These are phyloP conservation scores for Fabriciana adippe DNA, from an alignment of 2,888 invertebrate genomes.

Conservation along the genomic window DNA sequence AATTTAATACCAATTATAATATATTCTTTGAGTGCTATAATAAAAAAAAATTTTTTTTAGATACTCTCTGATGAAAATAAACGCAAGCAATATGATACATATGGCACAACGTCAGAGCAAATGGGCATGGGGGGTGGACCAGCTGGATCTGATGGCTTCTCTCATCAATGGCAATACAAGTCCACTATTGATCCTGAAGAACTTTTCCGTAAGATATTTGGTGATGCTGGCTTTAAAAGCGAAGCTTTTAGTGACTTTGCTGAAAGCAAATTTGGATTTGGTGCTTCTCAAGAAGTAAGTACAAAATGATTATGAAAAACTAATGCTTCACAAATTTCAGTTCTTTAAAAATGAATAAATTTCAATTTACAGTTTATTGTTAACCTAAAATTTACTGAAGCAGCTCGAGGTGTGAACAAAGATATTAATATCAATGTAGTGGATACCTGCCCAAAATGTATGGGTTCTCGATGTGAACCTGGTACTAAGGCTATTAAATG, in stretches of 20 bases:
- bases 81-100: constrained; percentile 96
- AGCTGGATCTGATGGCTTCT: constrained; percentile 83
- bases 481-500: constrained; percentile 96
- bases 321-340: neutral
- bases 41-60: constrained; percentile 63
- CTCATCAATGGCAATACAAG: constrained; percentile 92
- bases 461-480: constrained; percentile 91
- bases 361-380: constrained; percentile 86
- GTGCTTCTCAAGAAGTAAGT: constrained; percentile 92
- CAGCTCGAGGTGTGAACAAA: constrained; percentile 97
- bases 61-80: constrained; percentile 95
- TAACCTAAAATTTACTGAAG: constrained; percentile 95
- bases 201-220: constrained; percentile 97
- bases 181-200: constrained; percentile 97
- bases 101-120: constrained; percentile 93
- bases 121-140: constrained; percentile 88
- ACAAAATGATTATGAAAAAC: neutral
- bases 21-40: neutral
- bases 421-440: constrained; percentile 95
- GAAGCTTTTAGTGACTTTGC: constrained; percentile 91
- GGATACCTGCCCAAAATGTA: constrained; percentile 95
- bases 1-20: neutral
- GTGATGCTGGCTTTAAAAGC: constrained; percentile 89
- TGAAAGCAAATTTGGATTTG: constrained; percentile 94
- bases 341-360: constrained; percentile 8